phyloP scores from a whole-genome alignment of 1,140 invertebrate species.

The Leptestheria dahalacensis region DNA sequence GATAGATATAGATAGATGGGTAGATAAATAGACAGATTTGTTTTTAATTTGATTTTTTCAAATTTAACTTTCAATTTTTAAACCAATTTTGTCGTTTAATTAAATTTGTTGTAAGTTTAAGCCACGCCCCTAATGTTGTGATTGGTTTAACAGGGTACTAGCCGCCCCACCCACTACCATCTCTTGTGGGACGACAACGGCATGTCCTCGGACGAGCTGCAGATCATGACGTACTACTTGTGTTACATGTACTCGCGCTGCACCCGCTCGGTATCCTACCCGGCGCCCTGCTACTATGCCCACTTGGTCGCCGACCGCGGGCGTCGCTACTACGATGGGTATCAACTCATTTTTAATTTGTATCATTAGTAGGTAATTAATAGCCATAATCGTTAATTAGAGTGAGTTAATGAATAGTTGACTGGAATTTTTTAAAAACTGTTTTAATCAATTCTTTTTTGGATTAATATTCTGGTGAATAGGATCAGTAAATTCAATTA shows the following conservation, averaged over 20 bases:
- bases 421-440: background rate
- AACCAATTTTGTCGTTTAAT: too few relatives aligned
- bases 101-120: too few relatives aligned
- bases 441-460: background rate
- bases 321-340: conserved; percentile 21
- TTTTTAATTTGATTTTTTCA: too few relatives aligned
- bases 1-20: too few relatives aligned
- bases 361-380: background rate
- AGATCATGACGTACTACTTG: conserved; percentile 65
- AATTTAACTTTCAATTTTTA: too few relatives aligned
- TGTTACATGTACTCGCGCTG: conserved; percentile 82
- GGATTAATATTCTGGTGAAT: too few relatives aligned
- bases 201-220: conserved; percentile 57
- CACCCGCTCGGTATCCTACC: conserved; percentile 73
- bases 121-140: conserved; percentile 1
- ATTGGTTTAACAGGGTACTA: conserved; percentile 56
- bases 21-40: too few relatives aligned
- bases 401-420: background rate
- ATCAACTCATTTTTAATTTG: background rate
- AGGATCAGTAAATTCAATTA: too few relatives aligned
- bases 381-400: background rate
- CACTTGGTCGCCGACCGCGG: conserved; percentile 74
- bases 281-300: conserved; percentile 85
- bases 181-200: conserved; percentile 64
- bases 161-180: conserved; percentile 74